Evolutionary conservation across 2,113 vertebrate species (phyloP).

Genomic region (Melanotaenia duboulayi): DNA sequence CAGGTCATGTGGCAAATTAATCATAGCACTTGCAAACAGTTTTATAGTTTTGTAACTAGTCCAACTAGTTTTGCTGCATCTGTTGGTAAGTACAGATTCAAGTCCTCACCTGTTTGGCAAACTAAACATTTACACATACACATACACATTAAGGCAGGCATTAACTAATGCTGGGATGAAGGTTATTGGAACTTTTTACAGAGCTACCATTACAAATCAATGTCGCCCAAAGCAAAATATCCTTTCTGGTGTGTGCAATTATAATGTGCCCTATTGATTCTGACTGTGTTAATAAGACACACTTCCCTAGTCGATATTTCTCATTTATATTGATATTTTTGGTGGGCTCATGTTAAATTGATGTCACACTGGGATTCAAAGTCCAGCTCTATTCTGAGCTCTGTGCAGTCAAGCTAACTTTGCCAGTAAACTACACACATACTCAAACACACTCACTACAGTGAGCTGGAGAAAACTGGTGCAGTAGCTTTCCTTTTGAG

Average conservation of each 20-base stretch:
- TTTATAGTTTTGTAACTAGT: too few species aligned
- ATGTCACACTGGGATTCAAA: neutral
- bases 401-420: neutral
- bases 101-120: neutral
- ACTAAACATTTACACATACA: too few species aligned
- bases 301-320: constrained; percentile 15
- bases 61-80: too few species aligned
- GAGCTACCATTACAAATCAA: neutral
- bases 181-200: neutral
- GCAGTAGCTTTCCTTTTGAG: neutral
- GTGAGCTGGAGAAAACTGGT: neutral
- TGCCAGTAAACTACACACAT: neutral
- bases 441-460: neutral
- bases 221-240: neutral
- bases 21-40: too few species aligned
- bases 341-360: neutral
- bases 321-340: constrained; percentile 30
- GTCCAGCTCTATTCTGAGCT: constrained; percentile 21
- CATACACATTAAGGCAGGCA: neutral
- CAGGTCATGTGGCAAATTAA: too few species aligned
- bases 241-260: neutral
- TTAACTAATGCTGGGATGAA: neutral
- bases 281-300: constrained; percentile 17
- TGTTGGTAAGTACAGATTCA: too few species aligned
- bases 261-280: constrained; percentile 31